These are phyloP conservation scores for Lamellibrachia columna DNA, from an alignment of 2,888 invertebrate species.

Conservation along the genomic window DNA sequence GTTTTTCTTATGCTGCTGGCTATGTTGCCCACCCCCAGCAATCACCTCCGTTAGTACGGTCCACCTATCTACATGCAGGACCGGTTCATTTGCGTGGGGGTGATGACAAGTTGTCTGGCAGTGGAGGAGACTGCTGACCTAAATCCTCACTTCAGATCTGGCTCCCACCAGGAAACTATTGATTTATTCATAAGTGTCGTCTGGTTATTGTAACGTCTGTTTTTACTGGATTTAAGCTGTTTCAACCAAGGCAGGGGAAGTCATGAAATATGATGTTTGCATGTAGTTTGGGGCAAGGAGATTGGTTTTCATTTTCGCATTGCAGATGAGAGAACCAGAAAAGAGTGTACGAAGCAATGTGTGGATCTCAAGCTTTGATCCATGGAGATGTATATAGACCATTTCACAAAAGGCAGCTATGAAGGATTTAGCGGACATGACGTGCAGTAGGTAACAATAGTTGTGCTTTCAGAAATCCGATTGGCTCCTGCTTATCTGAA, in stretches of 20 bases:
- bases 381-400: background rate
- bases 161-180: background rate
- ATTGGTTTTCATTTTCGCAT: background rate
- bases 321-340: background rate
- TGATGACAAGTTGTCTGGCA: background rate
- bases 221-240: slow-evolving; percentile 8
- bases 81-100: slow-evolving; percentile 12
- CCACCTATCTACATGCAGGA: background rate
- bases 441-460: background rate
- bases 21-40: background rate
- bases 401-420: background rate
- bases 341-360: background rate
- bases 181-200: background rate
- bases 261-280: background rate
- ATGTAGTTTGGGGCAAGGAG: background rate
- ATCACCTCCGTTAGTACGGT: background rate
- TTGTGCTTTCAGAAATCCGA: background rate
- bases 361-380: background rate
- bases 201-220: background rate
- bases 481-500: background rate
- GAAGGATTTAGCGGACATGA: background rate
- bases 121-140: background rate
- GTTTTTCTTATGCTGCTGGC: background rate
- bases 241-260: background rate
- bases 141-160: background rate